Percentiles rank a stretch among this genome's conserved stretches.
phyloP scores from a whole-genome alignment of 1,140 invertebrate genomes.

The Choristoneura fumiferana region DNA sequence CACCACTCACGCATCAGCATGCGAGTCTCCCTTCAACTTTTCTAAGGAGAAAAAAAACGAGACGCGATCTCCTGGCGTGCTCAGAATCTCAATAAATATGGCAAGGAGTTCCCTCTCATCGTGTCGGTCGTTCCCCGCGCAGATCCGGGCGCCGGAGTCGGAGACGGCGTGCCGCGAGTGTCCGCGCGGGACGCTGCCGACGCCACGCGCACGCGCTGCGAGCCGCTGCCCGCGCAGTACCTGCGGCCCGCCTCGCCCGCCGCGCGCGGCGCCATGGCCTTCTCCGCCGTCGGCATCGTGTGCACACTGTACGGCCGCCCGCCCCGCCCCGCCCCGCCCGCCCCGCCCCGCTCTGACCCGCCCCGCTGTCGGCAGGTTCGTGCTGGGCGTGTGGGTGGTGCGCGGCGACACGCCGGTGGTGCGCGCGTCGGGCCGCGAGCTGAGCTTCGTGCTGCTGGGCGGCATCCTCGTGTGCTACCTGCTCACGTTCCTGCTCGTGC shows the following conservation, averaged over 20 bases:
- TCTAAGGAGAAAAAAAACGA: too few relatives aligned
- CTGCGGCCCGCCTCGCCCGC: constrained; percentile 87
- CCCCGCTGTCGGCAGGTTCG: constrained; percentile 79
- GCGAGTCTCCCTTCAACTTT: too few relatives aligned
- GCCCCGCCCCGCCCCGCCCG: too few relatives aligned
- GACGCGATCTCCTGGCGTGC: too few relatives aligned
- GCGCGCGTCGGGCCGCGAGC: constrained; percentile 92
- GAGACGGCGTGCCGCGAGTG: constrained; percentile 91
- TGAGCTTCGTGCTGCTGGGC: constrained; percentile 92
- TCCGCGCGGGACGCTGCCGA: constrained; percentile 90
- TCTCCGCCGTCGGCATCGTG: constrained; percentile 86
- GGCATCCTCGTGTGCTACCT: constrained; percentile 94
- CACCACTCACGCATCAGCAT: too few relatives aligned
- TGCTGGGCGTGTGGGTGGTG: constrained; percentile 84
- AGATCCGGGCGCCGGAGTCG: constrained; percentile 87
- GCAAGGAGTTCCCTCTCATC: too few relatives aligned
- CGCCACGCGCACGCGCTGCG: constrained; percentile 84
- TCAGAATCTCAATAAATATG: too few relatives aligned
- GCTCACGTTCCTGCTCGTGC: constrained; percentile 90
- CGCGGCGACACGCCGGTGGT: constrained; percentile 94
- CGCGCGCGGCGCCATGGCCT: constrained; percentile 92
- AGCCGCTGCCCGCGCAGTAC: constrained; percentile 89
- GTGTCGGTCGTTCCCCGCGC: too few relatives aligned
- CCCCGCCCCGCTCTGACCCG: too few relatives aligned
- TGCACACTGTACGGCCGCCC: constrained; percentile 83